A percentile compares a stretch with the other conserved stretches of the same genome.
Conservation (phyloP, 2,113 vertebrate genomes). For the Thymallus thymallus region DNA sequence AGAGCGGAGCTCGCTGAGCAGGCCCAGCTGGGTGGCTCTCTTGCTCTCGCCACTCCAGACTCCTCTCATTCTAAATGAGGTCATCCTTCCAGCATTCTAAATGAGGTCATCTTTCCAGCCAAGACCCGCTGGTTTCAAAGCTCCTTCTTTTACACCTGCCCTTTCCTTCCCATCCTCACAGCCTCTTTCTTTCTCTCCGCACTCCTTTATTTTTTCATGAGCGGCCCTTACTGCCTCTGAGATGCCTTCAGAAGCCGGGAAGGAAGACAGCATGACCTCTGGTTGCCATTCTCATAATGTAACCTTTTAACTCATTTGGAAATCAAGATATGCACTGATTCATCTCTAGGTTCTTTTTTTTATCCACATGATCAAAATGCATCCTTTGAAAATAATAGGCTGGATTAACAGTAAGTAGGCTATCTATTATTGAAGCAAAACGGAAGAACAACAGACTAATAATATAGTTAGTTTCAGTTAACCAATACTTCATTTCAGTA, state of each 20-base stretch:
- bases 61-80: constrained; percentile 77
- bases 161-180: constrained; percentile 56
- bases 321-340: neutral
- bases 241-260: neutral
- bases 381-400: too few species aligned
- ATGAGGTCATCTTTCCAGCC: constrained; percentile 76
- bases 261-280: neutral
- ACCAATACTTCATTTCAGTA: too few species aligned
- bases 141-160: constrained; percentile 62
- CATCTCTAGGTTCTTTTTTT: neutral
- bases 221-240: constrained; percentile 41
- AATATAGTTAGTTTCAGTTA: too few species aligned
- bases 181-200: constrained; percentile 10
- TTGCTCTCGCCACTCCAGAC: constrained; percentile 16
- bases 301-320: constrained; percentile 7
- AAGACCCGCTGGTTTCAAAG: constrained; percentile 77
- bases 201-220: constrained; percentile 51
- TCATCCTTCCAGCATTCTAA: constrained; percentile 74
- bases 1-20: constrained; percentile 48
- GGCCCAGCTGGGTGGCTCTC: constrained; percentile 57
- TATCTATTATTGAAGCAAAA: too few species aligned
- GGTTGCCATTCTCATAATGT: constrained; percentile 3
- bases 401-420: too few species aligned
- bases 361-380: neutral
- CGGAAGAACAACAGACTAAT: too few species aligned